These are phyloP conservation scores for Trypoxylus dichotomus DNA, from an alignment of 1,140 invertebrate genomes.

Conservation along the genomic window DNA sequence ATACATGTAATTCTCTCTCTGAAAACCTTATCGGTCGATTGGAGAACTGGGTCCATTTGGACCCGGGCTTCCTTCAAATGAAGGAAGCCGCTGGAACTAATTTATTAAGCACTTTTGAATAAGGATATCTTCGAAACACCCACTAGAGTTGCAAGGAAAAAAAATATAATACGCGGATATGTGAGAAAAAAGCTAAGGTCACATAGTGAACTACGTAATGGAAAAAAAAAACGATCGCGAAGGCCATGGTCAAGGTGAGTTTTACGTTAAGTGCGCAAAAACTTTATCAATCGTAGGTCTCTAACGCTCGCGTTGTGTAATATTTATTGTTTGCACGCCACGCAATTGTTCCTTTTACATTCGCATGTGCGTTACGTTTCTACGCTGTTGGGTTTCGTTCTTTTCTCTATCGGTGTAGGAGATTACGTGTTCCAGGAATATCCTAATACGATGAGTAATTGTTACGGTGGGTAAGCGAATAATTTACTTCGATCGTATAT, in stretches of 20 bases:
- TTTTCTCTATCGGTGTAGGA: background rate
- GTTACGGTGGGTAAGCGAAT: background rate
- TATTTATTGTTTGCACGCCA: background rate
- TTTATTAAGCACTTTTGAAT: too few relatives aligned
- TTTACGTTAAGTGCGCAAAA: slow-evolving; percentile 18
- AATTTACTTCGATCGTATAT: background rate
- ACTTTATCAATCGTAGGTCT: slow-evolving; percentile 4
- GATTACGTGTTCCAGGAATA: background rate
- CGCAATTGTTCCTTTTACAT: slow-evolving; percentile 1
- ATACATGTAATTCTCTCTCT: background rate
- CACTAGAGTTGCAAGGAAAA: too few relatives aligned
- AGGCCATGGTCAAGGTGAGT: slow-evolving; percentile 24
- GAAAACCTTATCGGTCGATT: background rate
- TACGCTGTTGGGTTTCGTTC: background rate
- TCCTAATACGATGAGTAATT: background rate
- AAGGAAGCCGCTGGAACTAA: background rate
- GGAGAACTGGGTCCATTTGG: background rate
- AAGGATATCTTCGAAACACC: too few relatives aligned
- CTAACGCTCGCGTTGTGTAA: background rate
- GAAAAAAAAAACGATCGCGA: background rate
- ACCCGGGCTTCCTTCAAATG: background rate
- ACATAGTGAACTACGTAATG: background rate
- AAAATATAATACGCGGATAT: background rate
- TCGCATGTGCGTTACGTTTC: background rate
- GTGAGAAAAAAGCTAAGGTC: background rate